These are phyloP conservation scores for Drosophila elegans DNA, from an alignment of 1,140 invertebrate species.

Conservation along the genomic window DNA sequence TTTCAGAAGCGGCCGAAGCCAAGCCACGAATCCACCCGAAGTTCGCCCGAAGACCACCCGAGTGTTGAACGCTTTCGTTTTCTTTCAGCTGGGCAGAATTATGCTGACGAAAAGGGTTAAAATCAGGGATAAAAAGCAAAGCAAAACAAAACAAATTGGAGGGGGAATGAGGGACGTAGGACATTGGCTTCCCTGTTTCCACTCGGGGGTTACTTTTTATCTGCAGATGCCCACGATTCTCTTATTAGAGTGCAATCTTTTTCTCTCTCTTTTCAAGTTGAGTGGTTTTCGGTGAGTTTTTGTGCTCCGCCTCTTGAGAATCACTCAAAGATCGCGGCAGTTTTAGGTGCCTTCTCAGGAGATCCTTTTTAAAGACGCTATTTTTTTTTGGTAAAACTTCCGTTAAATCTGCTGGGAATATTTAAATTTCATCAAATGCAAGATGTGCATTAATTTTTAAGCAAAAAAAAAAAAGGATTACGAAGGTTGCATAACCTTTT, in stretches of 20 bases:
- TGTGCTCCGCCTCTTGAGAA: slow-evolving; percentile 57
- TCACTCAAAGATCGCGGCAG: slow-evolving; percentile 18
- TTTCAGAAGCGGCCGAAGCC: slow-evolving; percentile 18
- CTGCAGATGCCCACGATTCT: slow-evolving; percentile 20
- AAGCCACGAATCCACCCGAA: slow-evolving; percentile 10
- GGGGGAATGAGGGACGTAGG: slow-evolving; percentile 31
- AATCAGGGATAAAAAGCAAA: slow-evolving; percentile 26
- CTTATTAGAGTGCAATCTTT: slow-evolving; percentile 10
- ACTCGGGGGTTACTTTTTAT: slow-evolving; percentile 31
- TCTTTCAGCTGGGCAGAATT: slow-evolving; percentile 58
- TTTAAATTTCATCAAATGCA: slow-evolving; percentile 27
- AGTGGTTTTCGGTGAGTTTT: slow-evolving; percentile 44
- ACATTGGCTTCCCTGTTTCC: slow-evolving; percentile 47
- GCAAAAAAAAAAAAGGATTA: slow-evolving; percentile 14
- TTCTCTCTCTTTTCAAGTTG: slow-evolving; percentile 3
- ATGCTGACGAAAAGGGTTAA: slow-evolving; percentile 68
- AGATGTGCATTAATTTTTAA: slow-evolving; percentile 12
- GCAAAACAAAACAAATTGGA: slow-evolving; percentile 16
- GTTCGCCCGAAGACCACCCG: slow-evolving; percentile 13
- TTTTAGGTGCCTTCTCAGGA: slow-evolving; percentile 9
- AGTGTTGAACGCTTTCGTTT: slow-evolving; percentile 53
- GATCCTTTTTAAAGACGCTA: slow-evolving; percentile 6
- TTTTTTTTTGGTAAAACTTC: slow-evolving; percentile 51
- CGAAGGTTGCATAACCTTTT: slow-evolving; percentile 11
- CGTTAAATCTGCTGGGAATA: slow-evolving; percentile 56